Conservation (phyloP, 2,113 vertebrate species). For the Gracilinanus agilis region DNA sequence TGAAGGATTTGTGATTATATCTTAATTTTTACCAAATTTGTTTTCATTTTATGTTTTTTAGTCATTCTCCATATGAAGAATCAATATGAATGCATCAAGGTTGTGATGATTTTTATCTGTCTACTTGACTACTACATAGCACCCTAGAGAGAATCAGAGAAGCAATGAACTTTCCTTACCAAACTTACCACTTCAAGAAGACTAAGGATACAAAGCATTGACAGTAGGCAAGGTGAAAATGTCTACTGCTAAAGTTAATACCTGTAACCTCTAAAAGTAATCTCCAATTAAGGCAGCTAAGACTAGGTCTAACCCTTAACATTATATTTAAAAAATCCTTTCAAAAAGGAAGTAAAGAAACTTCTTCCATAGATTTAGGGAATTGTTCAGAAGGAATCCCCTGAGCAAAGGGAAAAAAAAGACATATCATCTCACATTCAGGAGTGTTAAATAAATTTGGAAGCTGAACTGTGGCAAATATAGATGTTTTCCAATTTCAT, state of each 20-base stretch:
- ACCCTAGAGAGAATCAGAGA: not conserved
- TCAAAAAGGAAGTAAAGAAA: not conserved
- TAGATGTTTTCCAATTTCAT: not conserved
- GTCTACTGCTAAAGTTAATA: not conserved
- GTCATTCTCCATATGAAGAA: not conserved
- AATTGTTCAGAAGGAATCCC: not conserved
- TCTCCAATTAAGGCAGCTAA: not conserved
- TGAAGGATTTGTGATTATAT: not conserved
- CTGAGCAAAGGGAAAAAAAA: not conserved
- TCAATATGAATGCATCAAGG: not conserved
- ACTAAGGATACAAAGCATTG: not conserved
- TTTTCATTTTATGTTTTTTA: not conserved
- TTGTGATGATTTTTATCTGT: not conserved
- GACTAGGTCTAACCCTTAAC: not conserved
- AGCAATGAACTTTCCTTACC: not conserved
- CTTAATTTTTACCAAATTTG: not conserved
- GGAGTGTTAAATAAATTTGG: not conserved
- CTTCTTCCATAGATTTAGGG: not conserved
- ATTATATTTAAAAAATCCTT: conserved; percentile 1
- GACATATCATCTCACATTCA: not conserved
- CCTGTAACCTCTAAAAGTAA: not conserved
- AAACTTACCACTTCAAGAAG: not conserved
- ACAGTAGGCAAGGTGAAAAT: not conserved
- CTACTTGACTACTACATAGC: not conserved
- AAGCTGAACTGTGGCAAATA: not conserved